A percentile compares a stretch with the other conserved stretches of the same genome.
phyloP scores from a whole-genome alignment of 2,113 vertebrate species.

The Plecturocebus donacophilus region DNA sequence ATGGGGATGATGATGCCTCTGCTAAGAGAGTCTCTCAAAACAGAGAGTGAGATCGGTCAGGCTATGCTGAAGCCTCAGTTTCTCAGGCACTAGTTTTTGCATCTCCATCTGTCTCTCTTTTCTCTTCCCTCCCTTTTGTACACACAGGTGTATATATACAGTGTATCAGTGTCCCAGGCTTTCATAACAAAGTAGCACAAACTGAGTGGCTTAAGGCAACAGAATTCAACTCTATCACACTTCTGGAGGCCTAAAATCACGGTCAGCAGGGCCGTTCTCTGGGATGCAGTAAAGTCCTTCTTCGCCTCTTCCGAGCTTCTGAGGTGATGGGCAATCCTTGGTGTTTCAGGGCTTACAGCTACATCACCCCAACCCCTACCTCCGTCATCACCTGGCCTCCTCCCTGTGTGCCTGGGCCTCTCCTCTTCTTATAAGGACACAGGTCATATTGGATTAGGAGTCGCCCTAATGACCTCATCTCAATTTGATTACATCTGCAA shows the following conservation, averaged over 20 bases:
- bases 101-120: not conserved
- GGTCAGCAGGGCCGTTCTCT: not conserved
- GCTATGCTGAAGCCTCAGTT: not conserved
- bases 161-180: not conserved
- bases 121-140: not conserved
- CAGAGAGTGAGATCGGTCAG: not conserved
- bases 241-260: too few relatives aligned
- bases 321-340: accelerated
- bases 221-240: not conserved
- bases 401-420: not conserved
- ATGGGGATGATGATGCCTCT: not conserved
- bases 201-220: not conserved
- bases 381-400: accelerated
- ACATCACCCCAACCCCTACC: too few relatives aligned
- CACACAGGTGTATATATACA: not conserved
- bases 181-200: not conserved
- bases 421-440: not conserved
- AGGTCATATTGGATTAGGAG: not conserved
- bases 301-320: not conserved
- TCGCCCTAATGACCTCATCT: not conserved
- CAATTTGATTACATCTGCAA: not conserved
- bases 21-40: not conserved
- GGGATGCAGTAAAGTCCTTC: too few relatives aligned
- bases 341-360: not conserved
- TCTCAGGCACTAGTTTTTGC: not conserved